Percentiles rank a stretch among this genome's conserved stretches.
phyloP scores from a whole-genome alignment of 2,888 invertebrate genomes.

The Dynastes tityus region DNA sequence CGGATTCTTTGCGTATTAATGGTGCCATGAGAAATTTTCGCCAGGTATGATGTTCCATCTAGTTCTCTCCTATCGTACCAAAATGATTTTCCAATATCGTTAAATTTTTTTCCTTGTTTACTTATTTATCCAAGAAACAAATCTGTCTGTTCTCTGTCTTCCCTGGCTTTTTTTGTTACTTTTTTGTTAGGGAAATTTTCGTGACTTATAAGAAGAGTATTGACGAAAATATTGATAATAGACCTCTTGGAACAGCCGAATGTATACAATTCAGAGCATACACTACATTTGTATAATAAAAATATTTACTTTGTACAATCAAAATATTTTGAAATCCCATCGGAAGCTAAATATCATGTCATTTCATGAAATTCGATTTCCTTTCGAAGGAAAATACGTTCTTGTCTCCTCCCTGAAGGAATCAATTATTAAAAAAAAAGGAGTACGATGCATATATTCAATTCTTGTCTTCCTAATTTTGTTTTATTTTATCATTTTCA shows the following conservation, averaged over 20 bases:
- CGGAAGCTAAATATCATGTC: too few species aligned
- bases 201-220: too few species aligned
- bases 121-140: conserved; percentile 20
- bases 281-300: too few species aligned
- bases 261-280: too few species aligned
- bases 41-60: conserved; percentile 78
- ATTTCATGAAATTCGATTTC: too few species aligned
- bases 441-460: background rate
- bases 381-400: too few species aligned
- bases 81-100: background rate
- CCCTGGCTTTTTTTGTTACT: conserved; percentile 19
- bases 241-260: too few species aligned
- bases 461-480: conserved; percentile 31
- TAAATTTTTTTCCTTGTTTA: conserved; percentile 14
- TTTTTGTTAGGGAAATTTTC: conserved; percentile 2
- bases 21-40: conserved; percentile 97
- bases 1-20: conserved; percentile 95
- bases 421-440: background rate
- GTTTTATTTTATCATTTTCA: conserved; percentile 42
- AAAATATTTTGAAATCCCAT: too few species aligned
- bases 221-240: too few species aligned
- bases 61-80: conserved; percentile 31
- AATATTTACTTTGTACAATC: too few species aligned
- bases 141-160: conserved; percentile 3
- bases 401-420: background rate